Conservation (phyloP, 2,888 invertebrate species). For the Tetanocera ferruginea region DNA sequence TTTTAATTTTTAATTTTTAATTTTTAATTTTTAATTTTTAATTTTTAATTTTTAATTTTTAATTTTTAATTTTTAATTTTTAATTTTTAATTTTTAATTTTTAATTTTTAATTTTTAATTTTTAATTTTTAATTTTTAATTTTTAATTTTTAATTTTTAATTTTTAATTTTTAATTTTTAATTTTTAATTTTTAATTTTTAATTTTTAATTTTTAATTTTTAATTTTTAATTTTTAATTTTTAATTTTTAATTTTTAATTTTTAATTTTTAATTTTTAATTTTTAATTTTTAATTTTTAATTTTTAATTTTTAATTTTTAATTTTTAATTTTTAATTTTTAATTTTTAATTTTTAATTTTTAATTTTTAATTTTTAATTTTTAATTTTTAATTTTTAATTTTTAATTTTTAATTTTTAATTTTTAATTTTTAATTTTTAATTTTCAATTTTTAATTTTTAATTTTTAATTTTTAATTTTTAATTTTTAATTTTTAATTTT, state of each 20-base stretch:
- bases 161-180: not conserved
- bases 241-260: not conserved
- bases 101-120: not conserved
- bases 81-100: not conserved
- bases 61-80: not conserved
- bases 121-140: not conserved
- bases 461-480: not conserved
- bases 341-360: not conserved
- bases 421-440: not conserved
- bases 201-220: not conserved
- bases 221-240: not conserved
- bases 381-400: not conserved
- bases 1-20: not conserved
- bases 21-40: not conserved
- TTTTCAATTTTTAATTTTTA: not conserved
- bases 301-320: not conserved
- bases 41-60: not conserved
- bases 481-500: not conserved
- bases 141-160: not conserved
- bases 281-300: not conserved
- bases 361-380: not conserved
- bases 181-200: not conserved
- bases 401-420: not conserved
- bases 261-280: not conserved
- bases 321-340: not conserved